phyloP scores from a whole-genome alignment of 2,113 vertebrate species.

The Hemibagrus wyckioides region DNA sequence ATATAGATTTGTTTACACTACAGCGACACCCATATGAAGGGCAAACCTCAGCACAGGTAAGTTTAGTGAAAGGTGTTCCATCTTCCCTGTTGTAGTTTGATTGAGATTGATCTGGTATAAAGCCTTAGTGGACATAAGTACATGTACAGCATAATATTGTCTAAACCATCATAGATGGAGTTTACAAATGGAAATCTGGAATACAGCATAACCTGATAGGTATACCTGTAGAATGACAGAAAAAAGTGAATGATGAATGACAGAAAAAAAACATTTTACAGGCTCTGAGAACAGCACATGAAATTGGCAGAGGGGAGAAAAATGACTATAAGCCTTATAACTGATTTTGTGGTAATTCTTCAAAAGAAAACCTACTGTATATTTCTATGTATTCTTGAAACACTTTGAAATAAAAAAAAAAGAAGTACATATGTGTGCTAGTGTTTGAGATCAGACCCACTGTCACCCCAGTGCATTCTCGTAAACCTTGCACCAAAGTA shows the following conservation, averaged over 20 bases:
- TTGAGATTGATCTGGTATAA: constrained; percentile 23
- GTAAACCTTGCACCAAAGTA: constrained; percentile 18
- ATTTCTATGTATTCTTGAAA: neutral
- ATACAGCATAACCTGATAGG: constrained; percentile 7
- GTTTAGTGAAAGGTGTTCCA: constrained; percentile 21
- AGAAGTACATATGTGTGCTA: constrained; percentile 20
- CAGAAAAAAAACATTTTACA: neutral
- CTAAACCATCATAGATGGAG: constrained; percentile 24
- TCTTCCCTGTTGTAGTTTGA: neutral
- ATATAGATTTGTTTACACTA: constrained; percentile 58
- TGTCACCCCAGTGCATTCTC: constrained; percentile 25
- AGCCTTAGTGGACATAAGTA: constrained; percentile 26
- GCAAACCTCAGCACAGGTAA: constrained; percentile 38
- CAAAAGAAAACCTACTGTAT: neutral
- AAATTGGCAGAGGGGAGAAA: neutral
- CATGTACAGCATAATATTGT: constrained; percentile 26
- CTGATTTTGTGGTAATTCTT: constrained; percentile 11
- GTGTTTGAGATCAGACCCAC: constrained; percentile 38
- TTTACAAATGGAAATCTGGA: neutral
- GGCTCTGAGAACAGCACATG: neutral
- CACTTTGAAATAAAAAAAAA: neutral
- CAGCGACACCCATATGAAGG: constrained; percentile 51
- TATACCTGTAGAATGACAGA: neutral
- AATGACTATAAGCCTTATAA: neutral
- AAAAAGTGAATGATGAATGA: no score